Conservation (phyloP, 2,888 invertebrate genomes). For the Bombyx huttoni region DNA sequence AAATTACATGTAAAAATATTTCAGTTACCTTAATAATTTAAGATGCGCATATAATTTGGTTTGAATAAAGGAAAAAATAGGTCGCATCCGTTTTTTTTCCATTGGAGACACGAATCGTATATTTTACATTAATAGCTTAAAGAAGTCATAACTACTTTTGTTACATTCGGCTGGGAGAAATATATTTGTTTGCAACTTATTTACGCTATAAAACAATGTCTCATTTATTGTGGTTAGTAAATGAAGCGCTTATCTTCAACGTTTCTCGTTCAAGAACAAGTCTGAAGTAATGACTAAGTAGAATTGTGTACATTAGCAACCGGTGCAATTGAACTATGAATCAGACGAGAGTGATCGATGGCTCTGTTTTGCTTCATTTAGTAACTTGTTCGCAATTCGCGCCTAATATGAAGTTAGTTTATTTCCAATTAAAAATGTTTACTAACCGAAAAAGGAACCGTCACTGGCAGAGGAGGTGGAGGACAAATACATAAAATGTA, state of each 20-base stretch:
- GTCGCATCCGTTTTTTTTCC: too few relatives aligned
- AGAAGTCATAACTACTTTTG: too few relatives aligned
- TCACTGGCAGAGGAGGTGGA: not conserved
- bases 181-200: too few relatives aligned
- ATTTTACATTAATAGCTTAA: too few relatives aligned
- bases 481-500: not conserved
- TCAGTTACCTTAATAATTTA: too few relatives aligned
- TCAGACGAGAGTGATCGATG: slow-evolving; percentile 15
- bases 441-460: not conserved
- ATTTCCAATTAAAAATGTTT: not conserved
- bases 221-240: not conserved
- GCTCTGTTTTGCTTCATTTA: slow-evolving; percentile 9
- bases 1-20: too few relatives aligned
- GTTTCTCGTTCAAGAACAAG: not conserved
- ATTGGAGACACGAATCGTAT: too few relatives aligned
- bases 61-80: too few relatives aligned
- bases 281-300: not conserved
- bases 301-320: not conserved
- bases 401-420: not conserved
- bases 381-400: slow-evolving; percentile 9
- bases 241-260: not conserved
- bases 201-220: too few relatives aligned
- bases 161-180: too few relatives aligned
- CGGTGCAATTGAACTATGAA: slow-evolving; percentile 8
- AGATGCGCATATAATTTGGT: too few relatives aligned